Conservation (phyloP, 2,113 vertebrate genomes). For the Pyrgilauda ruficollis region DNA sequence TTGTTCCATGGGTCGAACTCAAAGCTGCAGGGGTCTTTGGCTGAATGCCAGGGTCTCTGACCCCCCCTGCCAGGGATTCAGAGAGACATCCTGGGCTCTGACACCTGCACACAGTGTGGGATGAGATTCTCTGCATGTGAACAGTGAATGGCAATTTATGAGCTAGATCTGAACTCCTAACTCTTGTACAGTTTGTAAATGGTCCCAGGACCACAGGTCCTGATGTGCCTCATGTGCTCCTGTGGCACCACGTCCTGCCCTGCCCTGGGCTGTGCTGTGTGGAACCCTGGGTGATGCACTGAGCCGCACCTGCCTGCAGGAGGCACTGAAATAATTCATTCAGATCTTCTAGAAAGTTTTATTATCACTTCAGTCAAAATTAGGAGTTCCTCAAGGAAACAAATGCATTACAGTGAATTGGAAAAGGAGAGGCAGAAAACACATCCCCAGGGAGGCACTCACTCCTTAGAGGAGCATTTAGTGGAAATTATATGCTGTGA, state of each 20-base stretch:
- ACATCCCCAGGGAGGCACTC: background rate
- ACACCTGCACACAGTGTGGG: no score
- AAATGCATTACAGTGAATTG: accelerated
- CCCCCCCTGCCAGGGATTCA: no score
- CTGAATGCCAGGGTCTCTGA: no score
- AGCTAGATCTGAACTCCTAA: background rate
- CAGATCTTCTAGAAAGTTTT: background rate
- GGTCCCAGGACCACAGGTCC: accelerated
- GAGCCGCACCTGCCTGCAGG: background rate
- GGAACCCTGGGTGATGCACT: background rate
- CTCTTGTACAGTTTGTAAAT: background rate
- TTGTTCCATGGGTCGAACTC: no score
- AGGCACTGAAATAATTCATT: background rate
- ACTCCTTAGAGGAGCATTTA: background rate
- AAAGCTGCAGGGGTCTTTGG: no score
- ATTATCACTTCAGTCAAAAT: background rate
- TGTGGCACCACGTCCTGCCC: accelerated
- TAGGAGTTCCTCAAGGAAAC: background rate
- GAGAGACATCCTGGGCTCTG: no score
- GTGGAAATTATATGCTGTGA: background rate
- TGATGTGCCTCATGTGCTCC: accelerated
- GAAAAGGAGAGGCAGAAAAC: background rate
- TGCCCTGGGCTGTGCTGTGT: accelerated
- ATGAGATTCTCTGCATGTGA: background rate
- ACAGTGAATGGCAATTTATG: background rate